Evolutionary conservation across 2,113 vertebrate species (phyloP), one percentile per base, ranked within the genome.

Genomic region (Colistium nudipinnis): DNA sequence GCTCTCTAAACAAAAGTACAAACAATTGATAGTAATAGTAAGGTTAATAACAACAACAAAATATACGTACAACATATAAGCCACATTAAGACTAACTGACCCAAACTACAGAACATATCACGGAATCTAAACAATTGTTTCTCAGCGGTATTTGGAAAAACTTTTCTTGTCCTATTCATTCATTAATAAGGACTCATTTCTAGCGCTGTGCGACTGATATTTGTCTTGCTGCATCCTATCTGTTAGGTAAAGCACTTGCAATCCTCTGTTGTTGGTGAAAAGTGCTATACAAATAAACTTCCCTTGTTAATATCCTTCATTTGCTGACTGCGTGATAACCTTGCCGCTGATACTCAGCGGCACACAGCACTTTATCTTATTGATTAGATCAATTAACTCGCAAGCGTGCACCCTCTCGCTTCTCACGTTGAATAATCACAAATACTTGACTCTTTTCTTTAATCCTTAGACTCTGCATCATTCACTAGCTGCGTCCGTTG

Each of bases 371-470:
- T 87, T 74, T 59, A 45, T 67, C 28, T 45, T 77, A 81, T 81
- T 83, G 76, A 88, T 82, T 70, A 56, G 36, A 65, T 79, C 60
- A 75, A 65, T 79, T 66, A 73, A 35, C 27, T 49, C 1, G 57
- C 10, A 55, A 33, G 7, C 1, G 2, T 25, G 17, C 7, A 10
- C 22, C 0, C 28, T 9, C n/a, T 25, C 3, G 30, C 24, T 48
- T 64, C 47, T 76, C 65, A 53, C 61, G 48, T 48, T 56, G 44
- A 38, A 45, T 35, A 14, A 8, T 9, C 64, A 44, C 13, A 55
- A n/a, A 47, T 49, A 51, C 9, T 20, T 10, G n/a, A 38, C 38
- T 49, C 33, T 54, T 39, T n/a, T 59, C 19, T 39, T 68, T 56
- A 55, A 68, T 38, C 38, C 27, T 33, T 13, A 4, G 38, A 17